Evolutionary conservation across 2,113 vertebrate species (phyloP).

Genomic region (Aplodontia rufa): DNA sequence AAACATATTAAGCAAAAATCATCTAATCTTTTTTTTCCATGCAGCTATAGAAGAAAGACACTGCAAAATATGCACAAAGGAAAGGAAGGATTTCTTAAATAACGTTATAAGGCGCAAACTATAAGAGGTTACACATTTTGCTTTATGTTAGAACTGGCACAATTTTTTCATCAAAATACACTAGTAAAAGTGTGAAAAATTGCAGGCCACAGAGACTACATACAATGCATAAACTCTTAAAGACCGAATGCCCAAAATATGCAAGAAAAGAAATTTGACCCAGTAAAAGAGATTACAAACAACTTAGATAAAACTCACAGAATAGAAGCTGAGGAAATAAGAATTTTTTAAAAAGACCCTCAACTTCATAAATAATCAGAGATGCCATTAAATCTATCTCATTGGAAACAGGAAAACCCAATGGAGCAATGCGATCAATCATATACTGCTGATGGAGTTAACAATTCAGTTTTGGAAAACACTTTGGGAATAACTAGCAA

Average conservation of each 20-base stretch:
- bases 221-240: not conserved
- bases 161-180: not conserved
- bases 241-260: not conserved
- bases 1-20: not conserved
- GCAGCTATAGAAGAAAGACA: not conserved
- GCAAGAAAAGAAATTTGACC: not conserved
- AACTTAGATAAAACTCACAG: not conserved
- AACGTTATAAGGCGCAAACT: not conserved
- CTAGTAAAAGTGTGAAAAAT: not conserved
- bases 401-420: not conserved
- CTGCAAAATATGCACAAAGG: not conserved
- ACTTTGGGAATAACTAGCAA: not conserved
- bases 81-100: not conserved
- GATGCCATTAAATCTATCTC: not conserved
- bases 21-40: not conserved
- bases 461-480: not conserved
- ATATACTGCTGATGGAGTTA: too few relatives aligned
- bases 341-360: not conserved
- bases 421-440: not conserved
- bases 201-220: not conserved
- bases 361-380: not conserved
- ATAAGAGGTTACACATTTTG: not conserved
- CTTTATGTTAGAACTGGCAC: not conserved
- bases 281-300: not conserved
- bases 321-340: not conserved